Conservation (phyloP, 2,888 invertebrate species). For the Ochropleura leucogaster region DNA sequence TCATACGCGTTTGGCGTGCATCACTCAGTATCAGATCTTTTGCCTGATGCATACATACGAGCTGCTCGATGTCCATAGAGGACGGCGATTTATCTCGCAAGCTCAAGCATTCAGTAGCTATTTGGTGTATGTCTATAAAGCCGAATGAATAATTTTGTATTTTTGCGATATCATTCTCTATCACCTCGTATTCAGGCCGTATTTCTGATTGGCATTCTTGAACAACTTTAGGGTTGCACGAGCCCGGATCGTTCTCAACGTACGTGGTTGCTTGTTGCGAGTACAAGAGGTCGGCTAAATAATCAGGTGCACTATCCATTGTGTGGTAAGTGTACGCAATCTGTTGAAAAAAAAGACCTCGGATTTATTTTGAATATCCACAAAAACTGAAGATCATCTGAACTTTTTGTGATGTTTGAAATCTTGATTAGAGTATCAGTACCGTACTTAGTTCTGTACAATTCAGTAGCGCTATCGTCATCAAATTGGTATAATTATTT, state of each 20-base stretch:
- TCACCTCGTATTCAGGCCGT: not conserved
- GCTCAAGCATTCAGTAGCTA: not conserved
- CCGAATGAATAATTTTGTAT: not conserved
- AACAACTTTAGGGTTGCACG: not conserved
- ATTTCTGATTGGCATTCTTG: not conserved
- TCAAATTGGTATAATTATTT: not conserved
- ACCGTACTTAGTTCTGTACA: not conserved
- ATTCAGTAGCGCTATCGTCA: not conserved
- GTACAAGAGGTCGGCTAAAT: no score
- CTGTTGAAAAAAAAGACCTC: not conserved
- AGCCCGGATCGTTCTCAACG: not conserved
- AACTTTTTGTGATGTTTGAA: not conserved
- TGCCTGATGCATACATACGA: not conserved
- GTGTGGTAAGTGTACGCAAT: not conserved
- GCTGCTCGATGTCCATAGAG: not conserved
- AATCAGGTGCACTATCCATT: not conserved
- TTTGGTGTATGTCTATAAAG: not conserved
- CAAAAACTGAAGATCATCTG: not conserved
- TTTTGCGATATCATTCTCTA: not conserved
- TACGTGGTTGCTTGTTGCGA: not conserved
- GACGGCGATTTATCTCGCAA: not conserved
- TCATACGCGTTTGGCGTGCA: not conserved
- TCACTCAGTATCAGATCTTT: not conserved
- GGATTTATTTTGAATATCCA: not conserved
- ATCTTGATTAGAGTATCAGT: not conserved